Conservation (phyloP, 23 tunicate species). For the Diplosoma virens region DNA sequence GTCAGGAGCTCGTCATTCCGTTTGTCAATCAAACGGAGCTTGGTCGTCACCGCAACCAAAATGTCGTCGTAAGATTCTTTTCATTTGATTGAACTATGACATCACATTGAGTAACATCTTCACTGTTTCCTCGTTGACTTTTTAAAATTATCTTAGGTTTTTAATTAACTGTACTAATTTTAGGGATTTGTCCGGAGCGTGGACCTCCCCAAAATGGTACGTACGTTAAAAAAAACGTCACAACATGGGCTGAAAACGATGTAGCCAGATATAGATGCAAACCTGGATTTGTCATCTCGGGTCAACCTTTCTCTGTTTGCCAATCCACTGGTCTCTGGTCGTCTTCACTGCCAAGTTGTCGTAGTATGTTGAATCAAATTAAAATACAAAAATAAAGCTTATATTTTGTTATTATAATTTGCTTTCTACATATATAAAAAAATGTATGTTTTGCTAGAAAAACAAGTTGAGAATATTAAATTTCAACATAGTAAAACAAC, state of each 20-base stretch:
- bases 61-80: not conserved
- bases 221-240: not conserved
- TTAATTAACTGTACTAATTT: too few species aligned
- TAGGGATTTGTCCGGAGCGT: constrained; percentile 18
- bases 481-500: too few species aligned
- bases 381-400: too few species aligned
- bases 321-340: not conserved
- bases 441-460: too few species aligned
- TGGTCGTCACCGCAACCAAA: not conserved
- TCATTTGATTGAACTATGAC: too few species aligned
- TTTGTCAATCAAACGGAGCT: not conserved
- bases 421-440: too few species aligned
- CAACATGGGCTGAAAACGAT: not conserved
- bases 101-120: too few species aligned
- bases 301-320: not conserved
- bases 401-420: too few species aligned
- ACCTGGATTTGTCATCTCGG: not conserved
- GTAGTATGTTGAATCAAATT: too few species aligned
- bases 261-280: not conserved
- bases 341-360: not conserved
- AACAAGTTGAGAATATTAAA: too few species aligned
- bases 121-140: too few species aligned
- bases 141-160: too few species aligned
- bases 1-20: not conserved
- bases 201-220: constrained; percentile 1